phyloP scores from a whole-genome alignment of 1,140 invertebrate species.

The Nephila pilipes region DNA sequence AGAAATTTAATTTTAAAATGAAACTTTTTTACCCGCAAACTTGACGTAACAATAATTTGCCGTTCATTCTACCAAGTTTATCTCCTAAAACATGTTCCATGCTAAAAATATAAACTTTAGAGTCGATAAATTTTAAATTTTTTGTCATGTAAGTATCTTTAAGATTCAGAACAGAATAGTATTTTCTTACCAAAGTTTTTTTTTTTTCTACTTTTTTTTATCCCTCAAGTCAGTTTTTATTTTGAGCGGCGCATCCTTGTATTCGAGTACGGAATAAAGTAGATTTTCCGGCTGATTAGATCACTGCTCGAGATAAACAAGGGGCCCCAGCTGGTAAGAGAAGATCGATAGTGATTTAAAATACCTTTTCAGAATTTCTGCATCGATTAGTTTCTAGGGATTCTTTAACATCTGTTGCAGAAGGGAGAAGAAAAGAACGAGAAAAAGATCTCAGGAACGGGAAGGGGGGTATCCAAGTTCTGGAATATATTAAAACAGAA shows the following conservation, averaged over 20 bases:
- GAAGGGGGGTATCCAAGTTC: no score
- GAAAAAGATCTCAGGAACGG: background rate
- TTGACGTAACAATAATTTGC: no score
- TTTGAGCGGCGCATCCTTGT: background rate
- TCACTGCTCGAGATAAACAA: background rate
- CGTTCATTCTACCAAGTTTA: no score
- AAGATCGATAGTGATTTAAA: conserved; percentile 18
- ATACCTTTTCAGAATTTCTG: conserved; percentile 27
- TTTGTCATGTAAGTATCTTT: background rate
- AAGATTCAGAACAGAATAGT: background rate
- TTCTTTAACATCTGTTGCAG: conserved; percentile 4
- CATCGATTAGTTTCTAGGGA: background rate
- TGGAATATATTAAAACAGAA: background rate
- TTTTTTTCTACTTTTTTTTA: no score
- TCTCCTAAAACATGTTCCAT: no score
- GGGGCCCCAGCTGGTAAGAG: background rate
- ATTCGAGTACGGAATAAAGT: background rate
- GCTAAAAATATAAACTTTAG: background rate
- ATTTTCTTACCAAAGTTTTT: background rate
- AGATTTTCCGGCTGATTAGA: conserved; percentile 18
- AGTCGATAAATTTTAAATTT: background rate
- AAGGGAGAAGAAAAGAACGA: background rate
- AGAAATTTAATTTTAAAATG: no score
- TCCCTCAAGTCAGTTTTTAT: background rate
- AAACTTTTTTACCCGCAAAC: no score